These are phyloP conservation scores for Drosophila truncata DNA, from an alignment of 1,140 invertebrate genomes.

Conservation along the genomic window DNA sequence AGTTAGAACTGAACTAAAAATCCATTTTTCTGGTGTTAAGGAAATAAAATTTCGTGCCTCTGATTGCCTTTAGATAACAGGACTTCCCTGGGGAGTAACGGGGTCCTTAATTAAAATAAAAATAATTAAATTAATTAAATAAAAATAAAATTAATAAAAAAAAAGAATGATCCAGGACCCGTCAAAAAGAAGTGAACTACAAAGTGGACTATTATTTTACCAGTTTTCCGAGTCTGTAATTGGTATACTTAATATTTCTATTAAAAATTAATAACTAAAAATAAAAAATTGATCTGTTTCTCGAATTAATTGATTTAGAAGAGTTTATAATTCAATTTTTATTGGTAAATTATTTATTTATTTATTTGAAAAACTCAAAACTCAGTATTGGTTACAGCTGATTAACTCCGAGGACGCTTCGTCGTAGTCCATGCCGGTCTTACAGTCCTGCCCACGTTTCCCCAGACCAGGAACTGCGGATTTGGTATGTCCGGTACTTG, in stretches of 20 bases:
- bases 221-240: not conserved
- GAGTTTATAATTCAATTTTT: not conserved
- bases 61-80: no score
- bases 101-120: no score
- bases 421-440: not conserved
- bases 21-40: no score
- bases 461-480: not conserved
- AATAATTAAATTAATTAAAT: no score
- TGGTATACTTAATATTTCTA: not conserved
- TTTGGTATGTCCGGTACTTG: not conserved
- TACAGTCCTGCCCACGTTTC: not conserved
- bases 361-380: not conserved
- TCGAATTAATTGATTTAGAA: not conserved
- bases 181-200: no score
- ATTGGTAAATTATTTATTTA: not conserved
- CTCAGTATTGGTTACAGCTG: fast-evolving
- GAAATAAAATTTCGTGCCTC: no score
- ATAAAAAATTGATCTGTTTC: not conserved
- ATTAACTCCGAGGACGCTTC: not conserved
- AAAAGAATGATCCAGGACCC: no score
- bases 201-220: no score
- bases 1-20: no score
- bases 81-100: no score
- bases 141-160: no score
- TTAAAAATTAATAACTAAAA: not conserved